Evolutionary conservation across 2,888 invertebrate genomes (phyloP).

Genomic region (Trachelus stipa): DNA sequence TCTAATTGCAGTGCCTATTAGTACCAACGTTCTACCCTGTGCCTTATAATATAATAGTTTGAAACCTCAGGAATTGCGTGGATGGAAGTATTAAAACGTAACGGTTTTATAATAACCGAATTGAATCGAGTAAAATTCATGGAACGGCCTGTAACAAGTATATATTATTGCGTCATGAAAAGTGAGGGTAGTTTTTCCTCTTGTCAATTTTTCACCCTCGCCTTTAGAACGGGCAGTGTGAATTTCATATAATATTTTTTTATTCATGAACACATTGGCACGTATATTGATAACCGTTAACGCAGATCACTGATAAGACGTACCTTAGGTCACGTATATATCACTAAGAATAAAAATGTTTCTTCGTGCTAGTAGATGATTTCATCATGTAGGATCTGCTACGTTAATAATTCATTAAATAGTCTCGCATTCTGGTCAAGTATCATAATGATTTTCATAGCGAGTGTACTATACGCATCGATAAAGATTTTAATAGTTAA

Average conservation of each 20-base stretch:
- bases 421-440: not conserved
- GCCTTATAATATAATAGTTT: constrained; percentile 40
- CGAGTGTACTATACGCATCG: not conserved
- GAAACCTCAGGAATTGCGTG: constrained; percentile 30
- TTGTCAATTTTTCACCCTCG: not conserved
- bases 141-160: not conserved
- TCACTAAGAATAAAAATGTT: not conserved
- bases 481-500: not conserved
- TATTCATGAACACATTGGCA: constrained; percentile 49
- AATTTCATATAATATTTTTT: constrained; percentile 22
- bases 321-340: not conserved
- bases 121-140: not conserved
- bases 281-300: constrained; percentile 25
- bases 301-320: not conserved
- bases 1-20: constrained; percentile 19
- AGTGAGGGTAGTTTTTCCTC: not conserved
- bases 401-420: not conserved
- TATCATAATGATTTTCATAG: not conserved
- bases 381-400: not conserved
- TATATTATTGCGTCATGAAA: not conserved
- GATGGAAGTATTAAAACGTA: constrained; percentile 14
- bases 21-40: constrained; percentile 52
- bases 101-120: not conserved
- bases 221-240: constrained; percentile 15
- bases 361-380: not conserved